Evolutionary conservation across 2,797 vertebrate genomes (phyloP), one percentile per base, ranked within the genome.

Genomic region (Leucoraja ocellata): DNA sequence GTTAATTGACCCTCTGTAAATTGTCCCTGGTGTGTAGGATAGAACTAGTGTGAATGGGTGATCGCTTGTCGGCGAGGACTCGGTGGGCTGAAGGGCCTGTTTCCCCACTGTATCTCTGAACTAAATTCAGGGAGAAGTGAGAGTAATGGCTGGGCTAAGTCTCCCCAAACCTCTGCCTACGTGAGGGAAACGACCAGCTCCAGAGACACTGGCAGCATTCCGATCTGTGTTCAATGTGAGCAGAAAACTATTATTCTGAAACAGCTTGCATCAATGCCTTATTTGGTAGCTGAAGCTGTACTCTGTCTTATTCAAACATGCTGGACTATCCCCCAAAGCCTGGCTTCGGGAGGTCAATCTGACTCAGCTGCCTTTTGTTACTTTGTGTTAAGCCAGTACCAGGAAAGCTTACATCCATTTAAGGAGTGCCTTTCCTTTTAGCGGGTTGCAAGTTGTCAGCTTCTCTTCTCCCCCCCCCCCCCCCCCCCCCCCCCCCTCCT

Each of bases 201-300:
- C 61, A 32, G 11, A 28, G 32, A 32, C 23, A 68, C 63, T 36
- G 84, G 61, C 14, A 68, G 32, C 63, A 68, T 32, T 88, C n/a
- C 7, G 58, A 8, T 16, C 83, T 86, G 83, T 86, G 83, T 36
- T 88, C 68, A 36, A 61, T 4, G 32, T 65, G 32, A 2, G 61
- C 13, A 65, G 61, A 92, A 39, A 76, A 94, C 96, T 96, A 94
- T 93, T 97, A 96, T 97, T 97, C 96, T 97, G 96, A 97, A 97
- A 96, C 95, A 93, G 95, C 96, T 94, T 2, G 95, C 93, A 94
- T 95, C 93, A 5, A 95, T 95, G 97, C 97, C 97, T 97, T 97
- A 98, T 99, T 98, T 99, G 98, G 98, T 97, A 95, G 71, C 96
- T 95, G 96, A 97, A 96, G 96, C 96, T 95, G 97, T 96, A 98